Evolutionary conservation across 2,113 vertebrate species (phyloP), one percentile per base, ranked within the genome.

Genomic region (Pavo muticus): DNA sequence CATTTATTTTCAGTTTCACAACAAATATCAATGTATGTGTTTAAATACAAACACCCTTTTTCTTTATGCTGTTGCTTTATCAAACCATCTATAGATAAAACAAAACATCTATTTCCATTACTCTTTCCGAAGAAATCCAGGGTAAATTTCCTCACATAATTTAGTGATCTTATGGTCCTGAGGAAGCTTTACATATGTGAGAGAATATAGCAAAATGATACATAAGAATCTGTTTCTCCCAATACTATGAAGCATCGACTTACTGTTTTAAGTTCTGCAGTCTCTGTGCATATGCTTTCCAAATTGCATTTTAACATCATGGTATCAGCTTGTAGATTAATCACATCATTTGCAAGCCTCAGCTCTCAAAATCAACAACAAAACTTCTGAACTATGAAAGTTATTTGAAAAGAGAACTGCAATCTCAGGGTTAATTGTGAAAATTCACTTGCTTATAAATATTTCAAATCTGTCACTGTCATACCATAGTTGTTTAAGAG

Each of bases 221-320:
- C 12, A 61, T 30, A 32, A 81, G 80, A 91, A 47, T 9, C 59
- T 64, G n/a, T 27, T 91, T 84, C 40, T 64, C 57, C 59, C 39
- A 40, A 37, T 3, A 44, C 30, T 60, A 80, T 23, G 65, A 79
- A 77, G 59, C 37, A 56, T 2, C 39, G 75, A 96, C 98, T 99
- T 97, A 99, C 98, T 98, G 97, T 97, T 97, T 98, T 97, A 97
- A 97, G 97, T 93, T 98, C 94, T 40, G 87, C 94, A 96, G 97
- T 77, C 95, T 96, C 97, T 97, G 95, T 94, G 93, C 87, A 95
- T 96, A 95, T 96, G 94, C 91, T 96, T 95, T 96, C 92, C 85
- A 71, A 97, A 96, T 91, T 97, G 98, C 98, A 98, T 98, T 98
- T 98, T 98, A 98, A 98, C 98, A 98, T 98, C 98, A 98, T 98